Evolutionary conservation across 1,140 invertebrate species (phyloP).

Genomic region (Dufourea novaeangliae): DNA sequence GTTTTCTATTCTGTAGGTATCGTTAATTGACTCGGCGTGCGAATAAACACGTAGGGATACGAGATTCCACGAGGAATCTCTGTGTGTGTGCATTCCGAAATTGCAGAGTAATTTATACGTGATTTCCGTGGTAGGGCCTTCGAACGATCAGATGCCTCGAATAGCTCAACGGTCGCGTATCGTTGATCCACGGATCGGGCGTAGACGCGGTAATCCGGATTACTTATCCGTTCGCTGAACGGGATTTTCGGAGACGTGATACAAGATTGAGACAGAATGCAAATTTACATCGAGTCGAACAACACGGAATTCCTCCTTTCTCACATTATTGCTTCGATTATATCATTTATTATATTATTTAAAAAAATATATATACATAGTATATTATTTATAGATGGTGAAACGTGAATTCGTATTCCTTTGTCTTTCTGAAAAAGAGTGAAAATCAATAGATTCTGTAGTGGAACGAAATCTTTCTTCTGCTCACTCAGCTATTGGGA

Average conservation of each 20-base stretch:
- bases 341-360: too few species aligned
- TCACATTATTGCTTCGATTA: neutral
- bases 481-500: too few species aligned
- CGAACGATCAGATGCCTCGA: neutral
- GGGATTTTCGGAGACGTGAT: neutral
- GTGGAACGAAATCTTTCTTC: too few species aligned
- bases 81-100: neutral
- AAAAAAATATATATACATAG: too few species aligned
- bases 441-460: too few species aligned
- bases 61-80: neutral
- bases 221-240: neutral
- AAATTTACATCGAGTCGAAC: slow-evolving; percentile 3
- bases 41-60: neutral
- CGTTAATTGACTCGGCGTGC: neutral
- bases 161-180: neutral
- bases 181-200: slow-evolving; percentile 1
- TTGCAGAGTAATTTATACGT: slow-evolving; percentile 1
- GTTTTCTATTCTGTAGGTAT: too few species aligned
- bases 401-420: too few species aligned
- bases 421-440: too few species aligned
- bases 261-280: neutral
- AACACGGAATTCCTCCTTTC: neutral
- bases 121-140: neutral
- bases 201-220: slow-evolving; percentile 6
- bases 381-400: too few species aligned